Percentiles rank a stretch among this genome's conserved stretches.
phyloP scores from a whole-genome alignment of 2,888 invertebrate genomes.

The Drosophila histrio region DNA sequence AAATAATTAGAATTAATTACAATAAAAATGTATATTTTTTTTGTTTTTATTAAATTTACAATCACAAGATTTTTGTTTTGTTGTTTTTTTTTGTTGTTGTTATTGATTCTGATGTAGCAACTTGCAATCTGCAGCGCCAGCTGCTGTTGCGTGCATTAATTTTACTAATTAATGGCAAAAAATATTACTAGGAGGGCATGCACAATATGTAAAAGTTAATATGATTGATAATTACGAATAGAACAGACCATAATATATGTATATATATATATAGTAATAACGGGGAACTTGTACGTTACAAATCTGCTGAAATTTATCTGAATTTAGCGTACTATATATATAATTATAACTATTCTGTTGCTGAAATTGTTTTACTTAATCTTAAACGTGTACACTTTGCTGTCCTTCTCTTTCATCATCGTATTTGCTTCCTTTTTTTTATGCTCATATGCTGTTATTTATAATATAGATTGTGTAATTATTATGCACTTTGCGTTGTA shows the following conservation, averaged over 20 bases:
- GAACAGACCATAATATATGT: slow-evolving; percentile 41
- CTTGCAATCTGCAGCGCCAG: slow-evolving; percentile 35
- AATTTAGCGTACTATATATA: slow-evolving; percentile 58
- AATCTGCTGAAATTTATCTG: slow-evolving; percentile 52
- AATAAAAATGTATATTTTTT: slow-evolving; percentile 60
- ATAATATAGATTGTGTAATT: slow-evolving; percentile 68
- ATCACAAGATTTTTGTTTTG: slow-evolving; percentile 65
- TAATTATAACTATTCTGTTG: slow-evolving; percentile 62
- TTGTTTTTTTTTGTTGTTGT: slow-evolving; percentile 32
- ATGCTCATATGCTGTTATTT: slow-evolving; percentile 59
- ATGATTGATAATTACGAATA: slow-evolving; percentile 47
- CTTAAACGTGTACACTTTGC: slow-evolving; percentile 31
- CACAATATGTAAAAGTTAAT: slow-evolving; percentile 46
- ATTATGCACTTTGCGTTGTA: slow-evolving; percentile 65
- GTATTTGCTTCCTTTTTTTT: slow-evolving; percentile 44
- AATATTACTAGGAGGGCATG: slow-evolving; percentile 64
- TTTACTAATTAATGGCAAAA: slow-evolving; percentile 68
- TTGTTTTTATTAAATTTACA: slow-evolving; percentile 75
- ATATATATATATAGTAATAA: slow-evolving; percentile 23
- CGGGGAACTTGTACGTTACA: slow-evolving; percentile 41
- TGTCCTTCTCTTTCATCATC: slow-evolving; percentile 32
- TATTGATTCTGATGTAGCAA: slow-evolving; percentile 44
- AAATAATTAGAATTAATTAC: slow-evolving; percentile 59
- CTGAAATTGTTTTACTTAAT: slow-evolving; percentile 74
- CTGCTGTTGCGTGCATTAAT: slow-evolving; percentile 64